These are phyloP conservation scores for Symphodus melops DNA, from an alignment of 2,113 vertebrate genomes.

Conservation along the genomic window DNA sequence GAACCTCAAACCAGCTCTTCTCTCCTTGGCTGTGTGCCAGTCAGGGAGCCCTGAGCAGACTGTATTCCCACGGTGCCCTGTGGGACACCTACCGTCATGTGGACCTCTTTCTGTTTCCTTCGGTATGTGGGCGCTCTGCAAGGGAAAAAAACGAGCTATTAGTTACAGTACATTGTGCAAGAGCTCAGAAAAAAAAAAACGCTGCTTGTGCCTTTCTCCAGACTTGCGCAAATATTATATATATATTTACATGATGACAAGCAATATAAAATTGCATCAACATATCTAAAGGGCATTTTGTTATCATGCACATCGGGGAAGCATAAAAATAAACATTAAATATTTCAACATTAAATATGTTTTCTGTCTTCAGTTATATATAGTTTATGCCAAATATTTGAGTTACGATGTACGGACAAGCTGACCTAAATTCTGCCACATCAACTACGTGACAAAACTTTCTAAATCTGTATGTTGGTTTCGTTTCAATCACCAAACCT, in stretches of 20 bases:
- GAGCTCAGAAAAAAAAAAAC: slow-evolving; percentile 14
- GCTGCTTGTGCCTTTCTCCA: slow-evolving; percentile 29
- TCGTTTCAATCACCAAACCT: slow-evolving; percentile 21
- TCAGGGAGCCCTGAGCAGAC: slow-evolving; percentile 44
- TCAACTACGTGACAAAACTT: slow-evolving; percentile 49
- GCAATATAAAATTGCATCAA: background rate
- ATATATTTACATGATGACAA: no score
- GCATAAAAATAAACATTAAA: no score
- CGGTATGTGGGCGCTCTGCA: slow-evolving; percentile 86
- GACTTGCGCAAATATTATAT: slow-evolving; percentile 46
- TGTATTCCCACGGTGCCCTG: slow-evolving; percentile 72
- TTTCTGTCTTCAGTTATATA: background rate
- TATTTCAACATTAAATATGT: no score
- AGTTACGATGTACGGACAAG: slow-evolving; percentile 9
- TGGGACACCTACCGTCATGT: slow-evolving; percentile 82
- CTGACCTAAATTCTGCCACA: slow-evolving; percentile 21
- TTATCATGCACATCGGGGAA: background rate
- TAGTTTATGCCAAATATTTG: background rate
- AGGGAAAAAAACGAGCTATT: slow-evolving; percentile 31
- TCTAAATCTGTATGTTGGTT: background rate
- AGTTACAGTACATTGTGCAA: slow-evolving; percentile 52
- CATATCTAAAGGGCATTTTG: background rate
- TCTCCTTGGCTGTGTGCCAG: slow-evolving; percentile 57
- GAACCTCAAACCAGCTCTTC: slow-evolving; percentile 52
- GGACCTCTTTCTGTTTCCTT: slow-evolving; percentile 77